phyloP scores from a whole-genome alignment of 2,113 vertebrate species.

The Melanerpes formicivorus region DNA sequence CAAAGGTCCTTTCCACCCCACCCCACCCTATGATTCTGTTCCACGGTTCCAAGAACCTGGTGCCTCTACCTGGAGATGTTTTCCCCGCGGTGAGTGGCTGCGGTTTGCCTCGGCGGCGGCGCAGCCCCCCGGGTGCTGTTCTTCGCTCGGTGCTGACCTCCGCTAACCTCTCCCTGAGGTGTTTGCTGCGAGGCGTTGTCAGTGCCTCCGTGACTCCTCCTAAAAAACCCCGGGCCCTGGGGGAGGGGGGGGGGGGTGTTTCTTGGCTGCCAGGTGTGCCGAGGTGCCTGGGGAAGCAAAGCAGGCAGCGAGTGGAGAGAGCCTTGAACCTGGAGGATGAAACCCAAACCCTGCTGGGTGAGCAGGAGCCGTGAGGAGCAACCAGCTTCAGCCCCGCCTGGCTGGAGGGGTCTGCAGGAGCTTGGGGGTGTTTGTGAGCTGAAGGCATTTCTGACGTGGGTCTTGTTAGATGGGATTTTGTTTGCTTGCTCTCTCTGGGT shows the following conservation, averaged over 20 bases:
- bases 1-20: no score
- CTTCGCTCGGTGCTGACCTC: not conserved
- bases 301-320: not conserved
- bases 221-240: no score
- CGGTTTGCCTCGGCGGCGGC: not conserved
- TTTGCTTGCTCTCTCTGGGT: not conserved
- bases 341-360: not conserved
- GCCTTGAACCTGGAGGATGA: not conserved
- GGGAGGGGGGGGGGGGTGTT: no score
- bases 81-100: not conserved
- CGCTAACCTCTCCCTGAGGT: not conserved
- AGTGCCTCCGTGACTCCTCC: not conserved
- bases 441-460: not conserved
- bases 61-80: no score
- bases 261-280: not conserved
- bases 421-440: not conserved
- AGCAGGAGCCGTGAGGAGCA: not conserved
- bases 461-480: rapidly evolving
- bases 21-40: no score
- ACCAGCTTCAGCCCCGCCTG: not conserved
- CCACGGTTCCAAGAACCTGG: no score
- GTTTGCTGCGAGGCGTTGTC: not conserved
- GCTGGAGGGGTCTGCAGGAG: no score
- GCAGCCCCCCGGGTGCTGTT: not conserved
- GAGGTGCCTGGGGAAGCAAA: not conserved